phyloP scores from a whole-genome alignment of 1,140 invertebrate species.

The Atta cephalotes region DNA sequence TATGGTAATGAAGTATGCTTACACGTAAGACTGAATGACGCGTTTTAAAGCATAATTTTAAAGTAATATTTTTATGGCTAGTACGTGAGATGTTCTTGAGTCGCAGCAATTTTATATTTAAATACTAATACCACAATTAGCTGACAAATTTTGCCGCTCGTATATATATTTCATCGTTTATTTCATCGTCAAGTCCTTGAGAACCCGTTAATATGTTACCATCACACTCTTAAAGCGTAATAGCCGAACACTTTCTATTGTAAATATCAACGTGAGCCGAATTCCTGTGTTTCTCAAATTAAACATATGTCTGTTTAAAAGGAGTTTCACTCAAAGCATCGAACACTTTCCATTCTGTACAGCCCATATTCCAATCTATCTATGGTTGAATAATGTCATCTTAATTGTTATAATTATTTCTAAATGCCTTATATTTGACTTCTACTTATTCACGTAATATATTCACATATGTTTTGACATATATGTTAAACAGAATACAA shows the following conservation, averaged over 20 bases:
- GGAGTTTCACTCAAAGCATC: neutral
- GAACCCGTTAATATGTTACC: constrained; percentile 8
- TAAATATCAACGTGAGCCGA: constrained; percentile 33
- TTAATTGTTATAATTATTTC: too few relatives aligned
- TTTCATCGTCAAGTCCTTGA: constrained; percentile 38
- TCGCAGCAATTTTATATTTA: neutral
- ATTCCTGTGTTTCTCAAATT: constrained; percentile 12
- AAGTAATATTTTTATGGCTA: neutral
- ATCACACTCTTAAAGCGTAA: constrained; percentile 19
- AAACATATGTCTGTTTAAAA: constrained; percentile 24
- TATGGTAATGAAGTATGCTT: neutral
- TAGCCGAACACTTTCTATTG: constrained; percentile 46
- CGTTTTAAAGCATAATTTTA: neutral
- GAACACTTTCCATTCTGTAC: neutral
- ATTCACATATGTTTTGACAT: neutral
- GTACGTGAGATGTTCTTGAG: neutral
- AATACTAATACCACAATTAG: neutral
- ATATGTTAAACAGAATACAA: too few relatives aligned
- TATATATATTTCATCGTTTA: neutral
- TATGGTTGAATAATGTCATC: neutral
- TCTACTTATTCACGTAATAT: neutral
- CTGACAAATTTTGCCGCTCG: neutral
- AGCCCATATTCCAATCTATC: neutral
- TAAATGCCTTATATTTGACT: neutral
- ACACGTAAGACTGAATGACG: neutral